These are phyloP conservation scores for Sorex araneus DNA, from an alignment of 2,113 vertebrate species.

Conservation along the genomic window DNA sequence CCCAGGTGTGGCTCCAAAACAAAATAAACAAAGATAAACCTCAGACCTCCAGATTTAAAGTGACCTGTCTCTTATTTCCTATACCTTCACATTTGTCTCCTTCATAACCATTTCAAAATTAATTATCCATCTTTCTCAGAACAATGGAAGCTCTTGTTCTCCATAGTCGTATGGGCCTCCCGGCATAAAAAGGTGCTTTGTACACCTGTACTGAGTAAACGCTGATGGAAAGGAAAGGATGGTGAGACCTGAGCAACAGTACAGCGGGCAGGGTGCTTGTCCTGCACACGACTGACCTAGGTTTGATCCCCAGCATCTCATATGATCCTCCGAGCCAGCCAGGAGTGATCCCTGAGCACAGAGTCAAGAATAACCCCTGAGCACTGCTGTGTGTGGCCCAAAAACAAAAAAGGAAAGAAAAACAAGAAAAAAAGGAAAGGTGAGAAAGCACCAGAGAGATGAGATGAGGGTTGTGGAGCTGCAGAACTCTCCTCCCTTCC, in stretches of 20 bases:
- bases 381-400: too few species aligned
- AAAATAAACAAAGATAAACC: too few species aligned
- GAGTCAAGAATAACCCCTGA: too few species aligned
- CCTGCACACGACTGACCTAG: too few species aligned
- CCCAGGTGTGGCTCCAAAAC: too few species aligned
- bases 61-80: not conserved
- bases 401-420: too few species aligned
- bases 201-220: not conserved
- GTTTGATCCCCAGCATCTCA: too few species aligned
- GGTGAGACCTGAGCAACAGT: too few species aligned
- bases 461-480: not conserved
- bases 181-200: not conserved
- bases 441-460: not conserved
- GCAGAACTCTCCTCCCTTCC: not conserved
- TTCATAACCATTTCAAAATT: constrained; percentile 12
- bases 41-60: not conserved
- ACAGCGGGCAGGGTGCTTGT: too few species aligned
- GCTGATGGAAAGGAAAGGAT: not conserved
- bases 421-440: too few species aligned
- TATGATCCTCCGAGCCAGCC: too few species aligned
- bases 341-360: too few species aligned
- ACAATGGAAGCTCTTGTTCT: not conserved
- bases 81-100: not conserved
- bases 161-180: not conserved
- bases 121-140: not conserved